These are phyloP conservation scores for Salvator merianae DNA, from an alignment of 2,113 vertebrate genomes.

Conservation along the genomic window DNA sequence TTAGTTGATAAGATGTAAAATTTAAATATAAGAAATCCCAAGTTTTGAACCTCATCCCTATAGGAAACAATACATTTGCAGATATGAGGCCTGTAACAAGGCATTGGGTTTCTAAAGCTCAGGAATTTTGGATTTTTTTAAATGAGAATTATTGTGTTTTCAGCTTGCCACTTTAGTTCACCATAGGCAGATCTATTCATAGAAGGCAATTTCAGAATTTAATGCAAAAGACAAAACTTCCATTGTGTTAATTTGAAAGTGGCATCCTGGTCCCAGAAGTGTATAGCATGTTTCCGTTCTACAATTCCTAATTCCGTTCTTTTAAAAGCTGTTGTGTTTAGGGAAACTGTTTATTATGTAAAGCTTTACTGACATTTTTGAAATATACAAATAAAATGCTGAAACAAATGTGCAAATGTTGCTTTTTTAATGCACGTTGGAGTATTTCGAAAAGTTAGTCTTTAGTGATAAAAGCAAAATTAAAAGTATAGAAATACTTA, in stretches of 20 bases:
- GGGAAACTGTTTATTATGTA: slow-evolving; percentile 26
- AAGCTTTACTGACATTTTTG: slow-evolving; percentile 38
- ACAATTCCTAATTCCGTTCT: slow-evolving; percentile 11
- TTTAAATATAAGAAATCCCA: background rate
- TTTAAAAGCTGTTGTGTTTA: slow-evolving; percentile 8
- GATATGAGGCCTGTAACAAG: background rate
- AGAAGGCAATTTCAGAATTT: background rate
- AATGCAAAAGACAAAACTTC: background rate
- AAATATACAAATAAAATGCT: slow-evolving; percentile 44
- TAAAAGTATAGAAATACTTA: slow-evolving; percentile 28
- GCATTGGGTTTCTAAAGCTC: background rate
- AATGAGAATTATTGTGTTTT: background rate
- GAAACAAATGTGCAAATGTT: slow-evolving; percentile 25
- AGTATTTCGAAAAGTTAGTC: slow-evolving; percentile 22
- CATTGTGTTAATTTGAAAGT: background rate
- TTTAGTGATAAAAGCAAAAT: background rate
- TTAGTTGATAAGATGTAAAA: too few species aligned
- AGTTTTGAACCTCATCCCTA: background rate
- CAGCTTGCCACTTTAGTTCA: background rate
- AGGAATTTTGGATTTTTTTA: background rate
- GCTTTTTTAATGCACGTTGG: slow-evolving; percentile 7
- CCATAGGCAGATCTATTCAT: background rate
- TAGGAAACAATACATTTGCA: background rate
- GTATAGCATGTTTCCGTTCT: background rate
- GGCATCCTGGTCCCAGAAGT: background rate